Base-by-base conservation (phyloP, 2,888 invertebrate genomes). In the Lochmaea crataegi region DNA sequence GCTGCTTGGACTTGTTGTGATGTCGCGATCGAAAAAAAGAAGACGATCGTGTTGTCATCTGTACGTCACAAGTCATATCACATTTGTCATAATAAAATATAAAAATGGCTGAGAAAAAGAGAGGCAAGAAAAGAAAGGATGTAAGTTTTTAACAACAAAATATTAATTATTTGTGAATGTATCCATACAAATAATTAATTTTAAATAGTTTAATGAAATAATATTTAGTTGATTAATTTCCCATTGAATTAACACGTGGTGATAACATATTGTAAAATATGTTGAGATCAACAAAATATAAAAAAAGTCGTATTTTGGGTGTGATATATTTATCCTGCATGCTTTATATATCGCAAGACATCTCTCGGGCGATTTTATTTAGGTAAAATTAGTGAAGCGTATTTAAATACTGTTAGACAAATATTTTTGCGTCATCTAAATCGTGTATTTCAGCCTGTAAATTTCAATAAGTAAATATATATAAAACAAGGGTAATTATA, bases 111-210 rank as follows among this genome's bases (percentile, higher is more conserved):
- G 91, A 91, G 81, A 91, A 90, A 85, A 89, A 89, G 85, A 91
- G 90, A 88, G 89, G 88, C 80, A 89, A 89, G 86, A 91, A 90
- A 82, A 90, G 90, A 81, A 91, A 90, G 87, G 90, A 91, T 85
- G 91, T 91, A 87, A 89, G 87, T 84, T 73, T 71, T 74, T 18
- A 63, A 42, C 18, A 53, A 53, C 18, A 63, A 12, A 11, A 63
- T 63, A 12, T 16, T 61, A n/a, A 6, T 38, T n/a, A 32, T 60
- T 38, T 26, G 32, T 60, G 18, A 9, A n/a, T 2, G 16, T 60
- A 38, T 14, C 6, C 6, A 38, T 32, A 12, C n/a, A 38, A 14
- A 12, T 32, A 32, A 60, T 38, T n/a, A n/a, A 38, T 16, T n/a
- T 38, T 7, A 14, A 16, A 4, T 60, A 32, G 60, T 60, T 14